A percentile compares a stretch with the other conserved stretches of the same genome.
These are phyloP conservation scores for Ceratina australensis DNA, from an alignment of 1,140 invertebrate species.

Conservation along the genomic window DNA sequence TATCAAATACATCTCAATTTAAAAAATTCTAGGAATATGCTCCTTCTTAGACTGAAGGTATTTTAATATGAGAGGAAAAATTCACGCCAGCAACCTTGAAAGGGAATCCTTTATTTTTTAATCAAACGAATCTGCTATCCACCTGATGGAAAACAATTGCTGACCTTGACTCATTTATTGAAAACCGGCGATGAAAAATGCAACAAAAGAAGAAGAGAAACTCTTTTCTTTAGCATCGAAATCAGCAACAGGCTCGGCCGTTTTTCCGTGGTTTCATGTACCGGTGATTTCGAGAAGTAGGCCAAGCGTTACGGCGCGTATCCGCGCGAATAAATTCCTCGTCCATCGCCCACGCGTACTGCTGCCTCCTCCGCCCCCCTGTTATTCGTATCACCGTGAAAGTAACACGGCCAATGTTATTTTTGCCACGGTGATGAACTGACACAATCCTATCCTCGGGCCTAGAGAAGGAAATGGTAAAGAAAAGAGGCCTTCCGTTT, in stretches of 20 bases:
- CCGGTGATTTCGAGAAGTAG: slow-evolving; percentile 10
- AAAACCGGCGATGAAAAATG: background rate
- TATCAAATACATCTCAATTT: too few species aligned
- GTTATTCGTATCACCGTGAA: slow-evolving; percentile 33
- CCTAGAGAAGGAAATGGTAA: too few species aligned
- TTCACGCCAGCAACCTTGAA: background rate
- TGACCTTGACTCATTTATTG: slow-evolving; percentile 4
- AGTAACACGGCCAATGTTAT: slow-evolving; percentile 13
- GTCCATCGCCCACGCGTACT: slow-evolving; percentile 6
- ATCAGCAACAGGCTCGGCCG: background rate
- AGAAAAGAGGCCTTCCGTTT: too few species aligned
- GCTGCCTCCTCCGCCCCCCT: too few species aligned
- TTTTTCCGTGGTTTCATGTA: background rate
- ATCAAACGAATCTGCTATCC: background rate
- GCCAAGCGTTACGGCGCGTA: slow-evolving; percentile 1
- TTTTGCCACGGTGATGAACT: background rate
- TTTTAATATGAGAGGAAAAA: too few species aligned
- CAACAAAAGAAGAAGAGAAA: background rate
- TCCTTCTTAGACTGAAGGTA: too few species aligned
- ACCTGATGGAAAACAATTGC: too few species aligned
- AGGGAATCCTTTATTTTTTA: background rate
- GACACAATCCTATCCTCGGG: background rate
- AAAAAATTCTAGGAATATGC: too few species aligned
- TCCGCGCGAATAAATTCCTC: slow-evolving; percentile 17
- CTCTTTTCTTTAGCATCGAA: slow-evolving; percentile 5